phyloP scores from a whole-genome alignment of 2,797 vertebrate genomes.

The Melanitta fusca region DNA sequence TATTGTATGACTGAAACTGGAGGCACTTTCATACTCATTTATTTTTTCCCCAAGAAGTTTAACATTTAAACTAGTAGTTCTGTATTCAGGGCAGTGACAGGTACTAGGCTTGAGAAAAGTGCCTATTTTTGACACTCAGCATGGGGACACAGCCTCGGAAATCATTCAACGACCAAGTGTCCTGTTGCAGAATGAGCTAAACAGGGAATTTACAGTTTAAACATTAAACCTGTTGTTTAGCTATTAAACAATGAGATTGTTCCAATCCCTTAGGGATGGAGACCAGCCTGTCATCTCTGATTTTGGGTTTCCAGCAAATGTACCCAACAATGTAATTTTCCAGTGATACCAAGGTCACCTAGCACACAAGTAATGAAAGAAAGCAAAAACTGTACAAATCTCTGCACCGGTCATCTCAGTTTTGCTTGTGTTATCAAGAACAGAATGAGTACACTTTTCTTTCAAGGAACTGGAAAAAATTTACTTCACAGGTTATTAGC shows the following conservation, averaged over 20 bases:
- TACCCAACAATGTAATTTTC: background rate
- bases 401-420: background rate
- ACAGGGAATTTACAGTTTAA: constrained; percentile 66
- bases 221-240: constrained; percentile 67
- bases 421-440: background rate
- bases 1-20: background rate
- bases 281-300: background rate
- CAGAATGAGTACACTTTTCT: background rate
- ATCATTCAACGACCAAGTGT: constrained; percentile 24
- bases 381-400: background rate
- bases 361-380: background rate
- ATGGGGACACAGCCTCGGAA: constrained; percentile 9
- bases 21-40: constrained; percentile 49
- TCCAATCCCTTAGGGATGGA: constrained; percentile 16
- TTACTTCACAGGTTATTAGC: background rate
- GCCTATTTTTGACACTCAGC: constrained; percentile 36
- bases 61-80: constrained; percentile 56
- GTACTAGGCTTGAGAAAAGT: constrained; percentile 15
- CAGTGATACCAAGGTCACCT: background rate
- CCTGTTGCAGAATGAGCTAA: constrained; percentile 28
- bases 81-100: constrained; percentile 43
- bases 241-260: constrained; percentile 63
- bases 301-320: background rate
- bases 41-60: constrained; percentile 22
- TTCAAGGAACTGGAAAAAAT: background rate